A percentile compares a stretch with the other conserved stretches of the same genome.
Evolutionary conservation across 2,797 vertebrate species (phyloP).

Genomic region (Helarctos malayanus): DNA sequence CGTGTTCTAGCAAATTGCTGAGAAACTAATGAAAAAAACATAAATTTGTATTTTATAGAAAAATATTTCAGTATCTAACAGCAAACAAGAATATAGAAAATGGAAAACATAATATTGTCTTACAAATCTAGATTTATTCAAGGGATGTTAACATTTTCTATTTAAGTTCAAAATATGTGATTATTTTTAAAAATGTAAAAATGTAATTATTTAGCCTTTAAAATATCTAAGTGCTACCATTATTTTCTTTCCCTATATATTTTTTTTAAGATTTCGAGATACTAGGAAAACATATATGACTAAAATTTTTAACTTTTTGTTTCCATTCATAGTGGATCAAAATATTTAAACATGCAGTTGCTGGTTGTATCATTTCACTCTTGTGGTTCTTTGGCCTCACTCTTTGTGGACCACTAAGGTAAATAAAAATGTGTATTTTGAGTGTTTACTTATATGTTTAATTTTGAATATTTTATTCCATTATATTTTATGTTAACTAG

Average conservation of each 20-base stretch:
- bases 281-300: constrained; percentile 24
- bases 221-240: constrained; percentile 8
- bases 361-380: constrained; percentile 96
- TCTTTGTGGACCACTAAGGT: constrained; percentile 98
- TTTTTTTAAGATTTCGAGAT: constrained; percentile 52
- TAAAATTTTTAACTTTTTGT: constrained; percentile 72
- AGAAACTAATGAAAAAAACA: background rate
- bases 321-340: constrained; percentile 95
- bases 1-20: constrained; percentile 42
- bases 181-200: constrained; percentile 50
- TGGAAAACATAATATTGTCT: constrained; percentile 14
- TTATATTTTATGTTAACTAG: constrained; percentile 58
- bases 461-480: constrained; percentile 59
- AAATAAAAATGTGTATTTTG: constrained; percentile 82
- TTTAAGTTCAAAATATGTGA: constrained; percentile 53
- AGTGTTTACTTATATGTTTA: constrained; percentile 43
- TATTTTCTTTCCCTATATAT: constrained; percentile 11
- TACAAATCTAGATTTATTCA: constrained; percentile 33
- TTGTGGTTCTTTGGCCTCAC: constrained; percentile 98
- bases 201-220: constrained; percentile 66
- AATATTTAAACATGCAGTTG: constrained; percentile 96
- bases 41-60: constrained; percentile 18
- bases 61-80: constrained; percentile 59
- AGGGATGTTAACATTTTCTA: background rate
- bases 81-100: background rate